Evolutionary conservation across 2,113 vertebrate species (phyloP), one percentile per base, ranked within the genome.

Genomic region (Varanus salvator): DNA sequence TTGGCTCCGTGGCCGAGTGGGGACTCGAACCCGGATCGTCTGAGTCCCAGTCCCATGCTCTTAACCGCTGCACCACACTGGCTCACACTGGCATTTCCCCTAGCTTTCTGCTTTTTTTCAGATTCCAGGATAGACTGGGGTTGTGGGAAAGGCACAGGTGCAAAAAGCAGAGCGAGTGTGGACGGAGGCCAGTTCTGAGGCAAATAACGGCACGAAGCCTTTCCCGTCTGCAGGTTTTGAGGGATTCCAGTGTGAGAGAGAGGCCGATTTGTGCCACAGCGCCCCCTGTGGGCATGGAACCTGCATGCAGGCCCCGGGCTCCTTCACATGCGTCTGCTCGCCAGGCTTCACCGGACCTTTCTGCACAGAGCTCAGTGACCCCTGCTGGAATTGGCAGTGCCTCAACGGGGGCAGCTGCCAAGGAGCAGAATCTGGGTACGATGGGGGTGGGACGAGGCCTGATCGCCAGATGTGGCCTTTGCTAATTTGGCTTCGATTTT

Each of bases 271-370:
- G 19, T 96, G 97, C 74, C 71, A 83, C 85, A 95, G 92, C 4
- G 76, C 84, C 71, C 97, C 96, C 0, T 97, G 97, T 34, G 91
- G 91, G 9, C 0, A 19, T 0, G 95, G 93, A 25, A 94, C 91
- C 89, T 97, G 96, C 85, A 80, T 94, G 2, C 93, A 96, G 27
- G 89, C 89, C 27, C 94, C 91, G 0, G 95, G 95, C 72, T 91
- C 93, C 71, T 97, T 96, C 91, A 80, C 89, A 1, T 97, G 97
- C 57, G 84, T 92, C 78, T 97, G 97, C 84, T 91, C 87, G 1
- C 69, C 92, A 0, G 95, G 95, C 6, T 93, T 93, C 95, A 96
- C 94, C 69, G 97, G 96, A 85, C 75, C 89, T 0, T 21, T 29
- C 6, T 95, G 94, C 44, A 72, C 81, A 50, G 81, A 91, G 75